A percentile compares a stretch with the other conserved stretches of the same genome.
Conservation (phyloP, 2,113 vertebrate species). For the Penelope pileata region DNA sequence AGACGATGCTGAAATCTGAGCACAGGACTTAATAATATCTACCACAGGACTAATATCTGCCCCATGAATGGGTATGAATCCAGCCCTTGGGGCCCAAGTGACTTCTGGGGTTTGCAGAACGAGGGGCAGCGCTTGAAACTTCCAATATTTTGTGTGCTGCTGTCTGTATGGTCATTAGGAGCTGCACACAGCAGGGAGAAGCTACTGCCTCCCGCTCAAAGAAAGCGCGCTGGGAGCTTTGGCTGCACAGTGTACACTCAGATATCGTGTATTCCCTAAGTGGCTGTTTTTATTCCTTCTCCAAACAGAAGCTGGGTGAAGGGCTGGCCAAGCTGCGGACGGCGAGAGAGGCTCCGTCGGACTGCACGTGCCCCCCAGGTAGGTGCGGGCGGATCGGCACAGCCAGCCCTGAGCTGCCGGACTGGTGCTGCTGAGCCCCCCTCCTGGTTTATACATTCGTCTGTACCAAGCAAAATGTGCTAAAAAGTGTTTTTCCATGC, state of each 20-base stretch:
- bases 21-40: background rate
- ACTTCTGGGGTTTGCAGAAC: background rate
- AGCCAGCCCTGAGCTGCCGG: background rate
- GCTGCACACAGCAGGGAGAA: background rate
- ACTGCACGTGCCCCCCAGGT: slow-evolving; percentile 93
- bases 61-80: background rate
- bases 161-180: accelerated
- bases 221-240: background rate
- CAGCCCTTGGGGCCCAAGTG: background rate
- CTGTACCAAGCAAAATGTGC: accelerated
- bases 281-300: background rate
- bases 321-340: slow-evolving; percentile 83
- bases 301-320: slow-evolving; percentile 82
- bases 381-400: background rate
- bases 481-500: background rate
- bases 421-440: accelerated
- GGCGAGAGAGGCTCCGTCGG: slow-evolving; percentile 81
- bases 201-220: background rate
- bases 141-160: background rate
- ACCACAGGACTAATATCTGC: background rate
- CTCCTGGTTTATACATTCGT: accelerated
- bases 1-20: background rate
- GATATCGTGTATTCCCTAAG: background rate
- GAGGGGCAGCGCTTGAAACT: accelerated
- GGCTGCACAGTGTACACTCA: accelerated